Conservation (phyloP, 2,113 vertebrate species). For the Onychostoma macrolepis region DNA sequence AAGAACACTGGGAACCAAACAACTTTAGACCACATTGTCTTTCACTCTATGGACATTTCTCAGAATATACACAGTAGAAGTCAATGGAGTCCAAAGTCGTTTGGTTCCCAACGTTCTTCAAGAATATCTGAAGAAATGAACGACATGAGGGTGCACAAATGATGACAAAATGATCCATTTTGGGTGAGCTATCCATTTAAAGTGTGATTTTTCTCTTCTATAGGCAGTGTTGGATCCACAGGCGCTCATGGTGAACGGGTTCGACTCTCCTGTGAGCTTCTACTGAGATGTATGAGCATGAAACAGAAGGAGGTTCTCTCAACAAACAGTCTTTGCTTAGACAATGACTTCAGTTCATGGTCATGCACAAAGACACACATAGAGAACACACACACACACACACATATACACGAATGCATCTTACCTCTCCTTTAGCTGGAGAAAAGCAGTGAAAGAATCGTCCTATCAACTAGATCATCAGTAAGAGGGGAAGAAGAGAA, state of each 20-base stretch:
- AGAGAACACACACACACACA: slow-evolving; percentile 50
- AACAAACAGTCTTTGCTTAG: slow-evolving; percentile 37
- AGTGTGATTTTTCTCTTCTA: not conserved
- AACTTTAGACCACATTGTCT: not conserved
- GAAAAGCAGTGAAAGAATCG: slow-evolving; percentile 77
- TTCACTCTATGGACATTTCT: not conserved
- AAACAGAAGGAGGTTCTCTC: not conserved
- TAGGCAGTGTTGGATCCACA: not conserved
- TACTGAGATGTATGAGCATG: not conserved
- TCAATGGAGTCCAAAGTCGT: not conserved
- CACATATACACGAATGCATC: slow-evolving; percentile 60
- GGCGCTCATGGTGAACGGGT: not conserved
- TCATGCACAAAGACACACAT: slow-evolving; percentile 58
- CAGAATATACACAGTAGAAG: not conserved
- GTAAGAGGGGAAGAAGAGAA: slow-evolving; percentile 61
- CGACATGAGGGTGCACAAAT: not conserved
- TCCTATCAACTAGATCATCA: slow-evolving; percentile 77
- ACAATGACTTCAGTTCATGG: slow-evolving; percentile 59
- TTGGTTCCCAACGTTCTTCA: not conserved
- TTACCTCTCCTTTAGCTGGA: slow-evolving; percentile 77
- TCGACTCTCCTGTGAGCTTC: not conserved
- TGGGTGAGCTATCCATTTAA: not conserved
- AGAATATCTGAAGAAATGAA: not conserved
- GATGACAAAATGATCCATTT: not conserved
- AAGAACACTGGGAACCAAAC: not conserved